phyloP scores from a whole-genome alignment of 2,888 invertebrate species.

The Lepidochrysops patricia region DNA sequence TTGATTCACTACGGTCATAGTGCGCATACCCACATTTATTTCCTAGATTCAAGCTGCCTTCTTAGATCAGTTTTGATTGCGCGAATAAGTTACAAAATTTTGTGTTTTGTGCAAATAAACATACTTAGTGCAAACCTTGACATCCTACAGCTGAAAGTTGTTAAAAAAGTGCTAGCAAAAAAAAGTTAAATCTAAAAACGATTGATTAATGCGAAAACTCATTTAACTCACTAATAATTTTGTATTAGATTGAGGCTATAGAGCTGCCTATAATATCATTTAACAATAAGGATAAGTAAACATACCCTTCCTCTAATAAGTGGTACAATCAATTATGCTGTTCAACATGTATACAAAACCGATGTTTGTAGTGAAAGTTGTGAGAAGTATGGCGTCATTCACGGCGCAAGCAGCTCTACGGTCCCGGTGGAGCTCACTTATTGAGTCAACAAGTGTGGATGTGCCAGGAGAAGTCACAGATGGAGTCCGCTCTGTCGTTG shows the following conservation, averaged over 20 bases:
- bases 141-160: neutral
- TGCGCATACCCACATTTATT: constrained; percentile 39
- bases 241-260: too few species aligned
- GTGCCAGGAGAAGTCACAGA: constrained; percentile 79
- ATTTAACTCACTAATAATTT: too few species aligned
- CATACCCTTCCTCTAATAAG: too few species aligned
- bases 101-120: neutral
- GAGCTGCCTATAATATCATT: too few species aligned
- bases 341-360: constrained; percentile 18
- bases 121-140: neutral
- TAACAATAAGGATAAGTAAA: too few species aligned
- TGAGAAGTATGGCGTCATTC: constrained; percentile 77
- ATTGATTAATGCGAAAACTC: too few species aligned
- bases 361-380: constrained; percentile 53
- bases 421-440: constrained; percentile 82
- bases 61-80: neutral
- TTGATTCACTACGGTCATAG: constrained; percentile 36
- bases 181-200: neutral
- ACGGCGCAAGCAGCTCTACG: constrained; percentile 81
- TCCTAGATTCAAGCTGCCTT: neutral
- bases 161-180: neutral
- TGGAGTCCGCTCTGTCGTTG: constrained; percentile 84
- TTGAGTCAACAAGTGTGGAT: constrained; percentile 80
- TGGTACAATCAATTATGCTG: neutral
- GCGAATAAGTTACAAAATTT: neutral